These are phyloP conservation scores for Seladonia tumulorum DNA, from an alignment of 2,888 invertebrate species.

Conservation along the genomic window DNA sequence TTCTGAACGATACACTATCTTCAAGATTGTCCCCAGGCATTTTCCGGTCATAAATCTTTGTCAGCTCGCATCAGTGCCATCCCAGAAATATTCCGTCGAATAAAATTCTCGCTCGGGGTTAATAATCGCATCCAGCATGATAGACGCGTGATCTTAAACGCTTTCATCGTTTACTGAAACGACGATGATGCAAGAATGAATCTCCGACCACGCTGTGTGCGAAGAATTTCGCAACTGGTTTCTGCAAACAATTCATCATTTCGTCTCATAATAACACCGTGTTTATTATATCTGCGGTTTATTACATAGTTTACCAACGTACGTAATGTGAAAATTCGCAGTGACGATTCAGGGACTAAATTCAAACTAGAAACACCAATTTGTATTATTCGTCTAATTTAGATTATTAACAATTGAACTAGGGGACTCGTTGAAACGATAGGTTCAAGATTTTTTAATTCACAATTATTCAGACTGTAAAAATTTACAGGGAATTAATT, in stretches of 20 bases:
- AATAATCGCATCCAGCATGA: conserved; percentile 4
- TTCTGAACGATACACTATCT: conserved; percentile 1
- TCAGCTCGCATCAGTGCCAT: neutral
- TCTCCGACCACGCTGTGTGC: neutral
- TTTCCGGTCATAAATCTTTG: conserved; percentile 29
- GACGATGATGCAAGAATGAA: neutral
- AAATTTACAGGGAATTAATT: neutral
- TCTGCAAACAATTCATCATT: neutral
- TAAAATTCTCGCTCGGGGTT: conserved; percentile 3
- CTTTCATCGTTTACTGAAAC: neutral
- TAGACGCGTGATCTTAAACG: conserved; percentile 4
- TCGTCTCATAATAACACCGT: too few relatives aligned
- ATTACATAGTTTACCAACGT: too few relatives aligned
- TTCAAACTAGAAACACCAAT: too few relatives aligned
- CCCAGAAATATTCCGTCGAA: neutral
- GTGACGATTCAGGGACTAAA: too few relatives aligned
- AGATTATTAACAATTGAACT: too few relatives aligned
- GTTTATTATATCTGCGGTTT: too few relatives aligned
- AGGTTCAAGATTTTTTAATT: too few relatives aligned
- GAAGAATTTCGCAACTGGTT: neutral
- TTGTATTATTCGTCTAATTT: too few relatives aligned
- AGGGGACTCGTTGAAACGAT: too few relatives aligned
- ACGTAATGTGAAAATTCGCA: too few relatives aligned
- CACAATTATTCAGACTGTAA: neutral
- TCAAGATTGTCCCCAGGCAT: neutral